Base-by-base conservation (phyloP, 2,888 invertebrate genomes). In the Lamellibrachia columna region DNA sequence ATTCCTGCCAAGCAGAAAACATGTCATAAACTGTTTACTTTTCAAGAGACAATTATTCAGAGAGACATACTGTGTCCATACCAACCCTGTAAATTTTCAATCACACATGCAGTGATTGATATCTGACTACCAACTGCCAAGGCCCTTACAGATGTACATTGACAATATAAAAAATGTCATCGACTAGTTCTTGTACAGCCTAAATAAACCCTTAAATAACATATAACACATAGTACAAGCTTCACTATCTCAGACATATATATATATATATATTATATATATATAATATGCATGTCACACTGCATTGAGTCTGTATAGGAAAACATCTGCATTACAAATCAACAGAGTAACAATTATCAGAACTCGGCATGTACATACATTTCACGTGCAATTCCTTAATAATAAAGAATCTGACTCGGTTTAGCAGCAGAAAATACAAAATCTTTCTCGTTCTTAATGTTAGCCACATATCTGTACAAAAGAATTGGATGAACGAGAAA, bases 21-120 rank as follows among this genome's bases (percentile, higher is more conserved):
- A 75, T 15, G 15, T 7, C 58, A 58, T 1, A 40, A 40, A 40
- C 22, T 75, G 75, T 75, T 75, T 75, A 40, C 75, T 75, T n/a
- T 22, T 75, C 75, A 22, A 6, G 75, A 75, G 75, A 75, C 75
- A 75, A n/a, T 75, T 40, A 40, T 40, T 75, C 22, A 22, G 15
- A 22, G 11, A 22, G 75, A 75, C 75, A 75, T 15, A 75, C 75
- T 22, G 15, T 75, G 75, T 75, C 75, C n/a, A 22, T 22, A 75
- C 75, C 75, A 75, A 75, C 75, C 75, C 75, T 75, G 75, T 75
- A n/a, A 75, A 75, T 75, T 75, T n/a, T 75, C 75, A 75, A 75
- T 75, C 75, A 75, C n/a, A 75, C 75, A 75, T 75, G 4, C 15
- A 15, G 6, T 15, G 22, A 75, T 75, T 22, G 75, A 75, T n/a